Evolutionary conservation across 2,888 invertebrate species (phyloP).

Genomic region (Escarpia spicata): DNA sequence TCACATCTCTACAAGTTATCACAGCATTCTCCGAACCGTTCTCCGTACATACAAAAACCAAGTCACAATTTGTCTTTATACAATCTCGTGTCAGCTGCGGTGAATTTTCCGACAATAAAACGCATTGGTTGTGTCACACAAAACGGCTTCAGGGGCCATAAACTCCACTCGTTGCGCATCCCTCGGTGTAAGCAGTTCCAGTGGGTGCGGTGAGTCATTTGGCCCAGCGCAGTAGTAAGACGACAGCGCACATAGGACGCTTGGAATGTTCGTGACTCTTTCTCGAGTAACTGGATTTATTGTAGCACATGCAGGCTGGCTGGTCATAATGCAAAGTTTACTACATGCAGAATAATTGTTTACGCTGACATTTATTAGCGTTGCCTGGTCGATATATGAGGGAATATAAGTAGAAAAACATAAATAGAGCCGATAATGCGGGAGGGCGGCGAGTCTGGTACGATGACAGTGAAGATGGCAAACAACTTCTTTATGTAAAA

Average conservation of each 20-base stretch:
- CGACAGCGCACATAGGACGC: background rate
- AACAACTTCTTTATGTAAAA: too few species aligned
- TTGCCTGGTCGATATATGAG: background rate
- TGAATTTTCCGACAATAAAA: background rate
- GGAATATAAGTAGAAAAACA: constrained; percentile 3
- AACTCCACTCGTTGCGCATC: background rate
- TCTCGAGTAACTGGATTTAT: background rate
- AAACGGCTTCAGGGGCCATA: background rate
- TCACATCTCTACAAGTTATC: background rate
- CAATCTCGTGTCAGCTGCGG: background rate
- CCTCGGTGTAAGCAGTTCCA: background rate
- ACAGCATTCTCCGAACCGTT: background rate
- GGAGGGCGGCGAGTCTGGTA: background rate
- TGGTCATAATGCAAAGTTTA: background rate
- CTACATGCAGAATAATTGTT: background rate
- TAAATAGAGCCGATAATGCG: background rate
- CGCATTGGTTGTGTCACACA: background rate
- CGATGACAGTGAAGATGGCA: too few species aligned
- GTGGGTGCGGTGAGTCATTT: background rate
- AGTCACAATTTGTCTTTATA: background rate
- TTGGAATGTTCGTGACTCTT: background rate
- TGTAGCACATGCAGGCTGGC: background rate
- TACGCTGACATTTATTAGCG: background rate
- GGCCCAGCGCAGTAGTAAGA: background rate
- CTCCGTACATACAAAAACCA: background rate